These are phyloP conservation scores for Scartelaos histophorus DNA, from an alignment of 2,113 vertebrate genomes.

Conservation along the genomic window DNA sequence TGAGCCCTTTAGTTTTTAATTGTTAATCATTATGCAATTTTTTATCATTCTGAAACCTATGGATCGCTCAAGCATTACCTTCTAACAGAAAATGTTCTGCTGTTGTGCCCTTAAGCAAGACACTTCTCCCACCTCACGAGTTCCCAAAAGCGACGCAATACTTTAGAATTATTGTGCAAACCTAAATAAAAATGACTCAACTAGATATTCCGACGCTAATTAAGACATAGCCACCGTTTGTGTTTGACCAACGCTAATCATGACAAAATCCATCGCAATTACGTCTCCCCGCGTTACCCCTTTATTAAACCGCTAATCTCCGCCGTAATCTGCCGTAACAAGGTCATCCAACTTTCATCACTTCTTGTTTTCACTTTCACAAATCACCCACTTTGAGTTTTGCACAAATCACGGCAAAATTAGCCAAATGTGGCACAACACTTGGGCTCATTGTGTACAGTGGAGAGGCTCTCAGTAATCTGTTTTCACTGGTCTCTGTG, in stretches of 20 bases:
- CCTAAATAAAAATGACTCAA: not conserved
- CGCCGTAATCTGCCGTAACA: not conserved
- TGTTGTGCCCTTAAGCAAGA: too few relatives aligned
- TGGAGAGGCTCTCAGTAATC: slow-evolving; percentile 23
- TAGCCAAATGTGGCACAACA: slow-evolving; percentile 1
- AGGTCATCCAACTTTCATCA: slow-evolving; percentile 1
- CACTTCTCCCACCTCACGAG: too few relatives aligned
- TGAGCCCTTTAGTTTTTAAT: too few relatives aligned
- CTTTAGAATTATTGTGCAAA: not conserved
- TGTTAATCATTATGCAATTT: too few relatives aligned
- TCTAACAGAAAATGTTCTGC: too few relatives aligned
- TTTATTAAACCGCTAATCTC: not conserved
- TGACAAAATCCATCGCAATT: not conserved
- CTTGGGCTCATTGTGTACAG: not conserved
- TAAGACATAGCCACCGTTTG: not conserved
- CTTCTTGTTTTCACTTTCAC: not conserved
- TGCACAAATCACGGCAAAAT: not conserved
- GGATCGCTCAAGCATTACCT: too few relatives aligned
- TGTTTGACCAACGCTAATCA: not conserved
- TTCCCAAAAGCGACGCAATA: not conserved
- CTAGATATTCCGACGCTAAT: not conserved
- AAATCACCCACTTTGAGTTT: not conserved
- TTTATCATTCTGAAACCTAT: too few relatives aligned
- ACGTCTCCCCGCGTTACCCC: not conserved
- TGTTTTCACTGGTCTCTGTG: slow-evolving; percentile 16